Conservation (phyloP, 2,888 invertebrate species). For the Lycophotia porphyrea region DNA sequence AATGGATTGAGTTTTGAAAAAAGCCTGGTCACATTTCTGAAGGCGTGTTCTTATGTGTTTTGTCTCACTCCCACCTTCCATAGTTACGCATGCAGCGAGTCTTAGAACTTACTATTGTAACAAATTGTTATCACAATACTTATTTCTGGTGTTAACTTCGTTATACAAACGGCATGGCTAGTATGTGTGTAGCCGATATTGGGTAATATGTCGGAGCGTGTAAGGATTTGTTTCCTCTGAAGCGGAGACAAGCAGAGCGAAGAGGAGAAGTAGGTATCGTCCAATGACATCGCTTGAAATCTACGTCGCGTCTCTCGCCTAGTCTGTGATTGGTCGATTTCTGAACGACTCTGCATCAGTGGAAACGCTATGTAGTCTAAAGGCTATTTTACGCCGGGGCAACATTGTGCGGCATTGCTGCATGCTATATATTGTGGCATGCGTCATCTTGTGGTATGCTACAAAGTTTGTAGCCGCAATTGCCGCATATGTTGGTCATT, state of each 20-base stretch:
- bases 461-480: too few relatives aligned
- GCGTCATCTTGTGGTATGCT: too few relatives aligned
- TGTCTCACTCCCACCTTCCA: neutral
- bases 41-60: neutral
- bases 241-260: neutral
- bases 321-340: neutral
- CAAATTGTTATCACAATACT: conserved; percentile 22
- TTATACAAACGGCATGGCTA: neutral
- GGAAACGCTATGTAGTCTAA: neutral
- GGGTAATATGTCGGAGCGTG: neutral
- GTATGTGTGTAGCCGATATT: neutral
- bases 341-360: neutral
- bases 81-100: conserved; percentile 1
- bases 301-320: neutral
- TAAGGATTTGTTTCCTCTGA: neutral
- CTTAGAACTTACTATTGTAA: conserved; percentile 5
- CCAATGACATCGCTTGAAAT: neutral
- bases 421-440: too few relatives aligned
- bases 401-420: too few relatives aligned
- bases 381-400: too few relatives aligned
- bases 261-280: neutral
- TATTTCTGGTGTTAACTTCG: conserved; percentile 26
- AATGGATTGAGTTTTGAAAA: neutral
- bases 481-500: too few relatives aligned
- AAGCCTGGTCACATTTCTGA: neutral